Base-by-base conservation (phyloP, 2,113 vertebrate genomes). In the Amphiprion ocellaris region DNA sequence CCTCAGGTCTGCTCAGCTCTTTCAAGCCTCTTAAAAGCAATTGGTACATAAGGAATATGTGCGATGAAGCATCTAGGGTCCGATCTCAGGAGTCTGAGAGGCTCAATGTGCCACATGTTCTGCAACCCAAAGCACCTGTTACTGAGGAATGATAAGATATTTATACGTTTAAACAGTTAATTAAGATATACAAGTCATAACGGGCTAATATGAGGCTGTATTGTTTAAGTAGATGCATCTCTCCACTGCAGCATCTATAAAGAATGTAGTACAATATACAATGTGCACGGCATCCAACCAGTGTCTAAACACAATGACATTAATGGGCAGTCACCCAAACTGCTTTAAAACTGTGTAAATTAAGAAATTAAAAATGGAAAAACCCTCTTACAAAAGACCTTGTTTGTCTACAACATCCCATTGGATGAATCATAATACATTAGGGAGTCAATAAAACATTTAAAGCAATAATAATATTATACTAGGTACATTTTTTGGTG, bases 1-100 rank as follows among this genome's bases (percentile, higher is more conserved):
- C 87, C 79, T 63, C 26, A 72, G 17, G 44, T 84, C 75, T 49
- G 19, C 62, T 83, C 4, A 39, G 68, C 52, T 64, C 74, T 68
- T 54, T 75, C 41, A 63, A 75, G 49, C 65, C 65, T 83, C 69
- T 81, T 82, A 86, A 89, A 84, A 79, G 76, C 63, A 54, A 53
- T 56, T 59, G 62, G 49, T 60, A 62, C 77, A 81, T 81, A 17
- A 70, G 70, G 81, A 82, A 46, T 65, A 62, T 67, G 54, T 75
- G 28, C 16, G 41, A 2, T 49, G 50, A 59, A 56, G 58, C 19
- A 66, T 63, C 23, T 23, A 23, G 33, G 21, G 41, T 71, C 67
- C 78, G 69, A 53, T 64, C 46, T 23, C 54, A 49, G 47, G 74
- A 46, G 47, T 37, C 4, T 30, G 63, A 77, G 39, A 14, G 26